Evolutionary conservation across 2,797 vertebrate genomes (phyloP), one percentile per base, ranked within the genome.

Genomic region (Onychomys torridus): DNA sequence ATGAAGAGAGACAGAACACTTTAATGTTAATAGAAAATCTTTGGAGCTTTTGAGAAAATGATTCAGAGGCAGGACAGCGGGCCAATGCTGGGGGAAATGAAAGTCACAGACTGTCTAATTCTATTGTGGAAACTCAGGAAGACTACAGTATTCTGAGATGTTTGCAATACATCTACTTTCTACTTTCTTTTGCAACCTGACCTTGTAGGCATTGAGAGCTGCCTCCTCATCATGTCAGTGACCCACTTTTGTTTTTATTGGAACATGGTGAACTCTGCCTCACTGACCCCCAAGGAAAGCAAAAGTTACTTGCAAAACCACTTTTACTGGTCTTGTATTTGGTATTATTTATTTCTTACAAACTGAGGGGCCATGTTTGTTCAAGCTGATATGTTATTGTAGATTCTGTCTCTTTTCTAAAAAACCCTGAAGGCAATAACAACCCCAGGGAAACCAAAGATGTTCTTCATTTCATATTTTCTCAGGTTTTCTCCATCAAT

Each of bases 361-460:
- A 63, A 71, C 23, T 29, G 46, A 81, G 32, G 13, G 25, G 43
- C 1, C 23, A 17, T 76, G 9, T 92, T 73, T 55, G 1, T 65
- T 94, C 29, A 75, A 88, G 49, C 0, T 9, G 49, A 85, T 49
- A 2, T 23, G 46, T 63, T 81, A 76, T 65, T 87, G 27, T 10
- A 92, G 57, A 34, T 46, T 91, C 83, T 84, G 8, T 76, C 32
- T 90, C 55, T 82, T 89, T 83, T 96, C 27, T 23, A 73, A 73
- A 91, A 83, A 76, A 4, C 2, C 3, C 27, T 87, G 6, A 87
- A 85, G 21, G 77, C n/a, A 93, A 69, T 77, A 82, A 93, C 29
- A 14, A 86, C 82, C n/a, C 2, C 23, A 63, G 12, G 17, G 91
- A 94, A 93, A 89, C 76, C 95, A 89, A 96, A 94, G 19, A 37